A percentile compares a stretch with the other conserved stretches of the same genome.
phyloP scores from a whole-genome alignment of 1,140 invertebrate species.

The Trachelipus rathkii region DNA sequence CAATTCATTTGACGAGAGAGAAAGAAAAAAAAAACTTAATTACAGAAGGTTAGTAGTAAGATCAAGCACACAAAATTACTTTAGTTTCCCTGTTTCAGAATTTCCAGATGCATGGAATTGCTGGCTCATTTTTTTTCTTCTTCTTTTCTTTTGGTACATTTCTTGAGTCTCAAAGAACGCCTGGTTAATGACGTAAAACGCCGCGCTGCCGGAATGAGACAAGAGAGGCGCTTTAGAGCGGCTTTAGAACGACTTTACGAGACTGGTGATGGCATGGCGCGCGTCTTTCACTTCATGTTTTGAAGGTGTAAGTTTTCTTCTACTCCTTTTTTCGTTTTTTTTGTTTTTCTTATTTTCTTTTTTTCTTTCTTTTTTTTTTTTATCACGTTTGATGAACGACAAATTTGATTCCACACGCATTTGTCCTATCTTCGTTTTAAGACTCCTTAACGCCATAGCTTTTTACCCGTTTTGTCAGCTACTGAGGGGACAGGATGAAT shows the following conservation, averaged over 20 bases:
- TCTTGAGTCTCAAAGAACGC: neutral
- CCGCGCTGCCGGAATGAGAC: neutral
- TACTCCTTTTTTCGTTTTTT: no score
- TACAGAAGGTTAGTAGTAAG: constrained; percentile 2
- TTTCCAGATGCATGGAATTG: neutral
- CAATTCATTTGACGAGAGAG: no score
- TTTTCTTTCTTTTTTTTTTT: neutral
- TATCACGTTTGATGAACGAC: neutral
- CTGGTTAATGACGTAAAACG: constrained; percentile 7
- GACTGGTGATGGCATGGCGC: constrained; percentile 2
- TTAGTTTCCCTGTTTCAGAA: neutral
- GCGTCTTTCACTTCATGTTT: neutral
- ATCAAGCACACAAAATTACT: neutral
- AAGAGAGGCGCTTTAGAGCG: neutral
- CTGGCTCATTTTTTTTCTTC: neutral
- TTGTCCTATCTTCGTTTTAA: neutral
- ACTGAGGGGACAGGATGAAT: constrained; percentile 8
- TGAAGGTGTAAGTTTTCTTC: neutral
- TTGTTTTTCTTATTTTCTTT: no score
- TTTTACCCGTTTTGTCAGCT: neutral
- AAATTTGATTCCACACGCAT: neutral
- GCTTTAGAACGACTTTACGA: neutral
- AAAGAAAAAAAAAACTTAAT: neutral
- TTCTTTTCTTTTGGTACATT: no score
- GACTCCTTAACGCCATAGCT: neutral